Conservation (phyloP, 2,797 vertebrate species). For the Aldrovandia affinis region DNA sequence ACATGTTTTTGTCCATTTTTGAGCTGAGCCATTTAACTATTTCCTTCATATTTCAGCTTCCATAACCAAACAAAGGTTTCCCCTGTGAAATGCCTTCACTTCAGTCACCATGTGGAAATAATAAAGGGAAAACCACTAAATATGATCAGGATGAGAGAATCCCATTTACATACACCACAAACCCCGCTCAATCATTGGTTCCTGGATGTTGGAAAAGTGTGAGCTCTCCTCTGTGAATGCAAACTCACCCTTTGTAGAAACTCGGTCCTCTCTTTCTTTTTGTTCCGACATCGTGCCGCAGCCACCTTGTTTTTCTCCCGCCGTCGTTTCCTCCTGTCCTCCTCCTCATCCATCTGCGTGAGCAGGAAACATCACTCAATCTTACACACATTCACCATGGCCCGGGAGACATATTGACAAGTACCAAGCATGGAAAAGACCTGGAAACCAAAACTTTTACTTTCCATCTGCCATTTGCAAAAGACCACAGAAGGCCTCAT, state of each 20-base stretch:
- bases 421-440: neutral
- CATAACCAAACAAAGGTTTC: neutral
- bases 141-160: neutral
- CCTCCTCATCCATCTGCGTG: slow-evolving; percentile 87
- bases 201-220: neutral
- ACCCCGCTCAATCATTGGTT: neutral
- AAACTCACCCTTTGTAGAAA: slow-evolving; percentile 89
- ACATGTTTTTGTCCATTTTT: no score
- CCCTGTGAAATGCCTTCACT: neutral
- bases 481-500: neutral
- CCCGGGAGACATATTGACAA: neutral
- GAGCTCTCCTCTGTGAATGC: neutral
- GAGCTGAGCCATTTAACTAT: no score
- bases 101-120: neutral
- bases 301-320: slow-evolving; percentile 98
- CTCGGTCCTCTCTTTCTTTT: slow-evolving; percentile 96
- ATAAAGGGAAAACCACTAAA: neutral
- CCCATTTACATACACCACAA: neutral
- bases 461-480: neutral
- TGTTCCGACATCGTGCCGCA: slow-evolving; percentile 95
- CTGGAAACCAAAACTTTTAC: slow-evolving; percentile 11
- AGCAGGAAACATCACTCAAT: slow-evolving; percentile 19
- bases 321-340: slow-evolving; percentile 91
- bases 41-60: no score
- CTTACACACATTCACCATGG: neutral